These are phyloP conservation scores for Phylloscopus trochiloides DNA, from an alignment of 2,113 vertebrate species.

Conservation along the genomic window DNA sequence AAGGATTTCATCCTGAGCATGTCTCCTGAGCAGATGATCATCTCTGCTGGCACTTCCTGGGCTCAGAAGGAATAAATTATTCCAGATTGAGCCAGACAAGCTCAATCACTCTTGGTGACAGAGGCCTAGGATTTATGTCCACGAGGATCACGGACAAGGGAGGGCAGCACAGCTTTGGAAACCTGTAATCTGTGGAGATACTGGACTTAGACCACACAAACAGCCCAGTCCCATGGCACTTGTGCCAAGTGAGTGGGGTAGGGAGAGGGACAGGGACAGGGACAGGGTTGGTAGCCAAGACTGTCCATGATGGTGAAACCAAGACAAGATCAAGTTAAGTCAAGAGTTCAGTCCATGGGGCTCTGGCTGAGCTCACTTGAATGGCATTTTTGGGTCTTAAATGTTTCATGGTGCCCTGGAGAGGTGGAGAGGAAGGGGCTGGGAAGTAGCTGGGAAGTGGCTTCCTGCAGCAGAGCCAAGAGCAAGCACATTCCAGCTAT, in stretches of 20 bases:
- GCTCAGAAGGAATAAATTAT: background rate
- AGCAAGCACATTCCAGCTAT: background rate
- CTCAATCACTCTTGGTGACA: background rate
- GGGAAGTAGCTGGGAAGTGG: background rate
- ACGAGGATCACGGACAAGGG: rapidly evolving
- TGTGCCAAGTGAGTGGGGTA: background rate
- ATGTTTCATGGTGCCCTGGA: background rate
- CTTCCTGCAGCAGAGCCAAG: background rate
- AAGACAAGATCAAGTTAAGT: background rate
- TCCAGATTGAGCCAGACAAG: background rate
- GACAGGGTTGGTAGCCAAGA: background rate
- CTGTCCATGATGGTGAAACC: background rate
- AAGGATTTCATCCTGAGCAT: background rate
- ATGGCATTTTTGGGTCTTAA: background rate
- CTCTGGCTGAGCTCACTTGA: background rate
- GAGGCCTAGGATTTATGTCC: background rate
- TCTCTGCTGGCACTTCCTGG: background rate
- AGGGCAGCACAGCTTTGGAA: background rate
- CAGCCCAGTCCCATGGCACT: background rate
- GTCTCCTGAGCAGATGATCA: background rate
- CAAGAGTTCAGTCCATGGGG: rapidly evolving
- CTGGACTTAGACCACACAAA: background rate
- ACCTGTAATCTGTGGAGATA: rapidly evolving
- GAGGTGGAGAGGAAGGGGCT: background rate
- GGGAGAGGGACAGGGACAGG: background rate